phyloP scores from a whole-genome alignment of 2,888 invertebrate species.

The Drosophila maculinotata region DNA sequence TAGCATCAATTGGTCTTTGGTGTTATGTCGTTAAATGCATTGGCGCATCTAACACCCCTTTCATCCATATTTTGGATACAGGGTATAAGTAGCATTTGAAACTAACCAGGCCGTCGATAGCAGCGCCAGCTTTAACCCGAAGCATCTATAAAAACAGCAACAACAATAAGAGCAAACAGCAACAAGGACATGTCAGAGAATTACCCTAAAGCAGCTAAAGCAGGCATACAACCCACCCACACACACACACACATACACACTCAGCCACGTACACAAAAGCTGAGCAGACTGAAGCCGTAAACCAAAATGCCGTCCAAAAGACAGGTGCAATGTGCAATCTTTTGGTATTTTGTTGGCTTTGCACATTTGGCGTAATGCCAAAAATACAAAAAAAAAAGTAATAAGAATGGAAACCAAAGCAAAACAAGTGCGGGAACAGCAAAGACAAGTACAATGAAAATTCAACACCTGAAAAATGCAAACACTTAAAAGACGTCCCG shows the following conservation, averaged over 20 bases:
- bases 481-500: conserved; percentile 73
- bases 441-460: conserved; percentile 79
- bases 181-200: conserved; percentile 61
- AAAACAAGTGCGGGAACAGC: conserved; percentile 71
- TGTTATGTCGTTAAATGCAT: too few relatives aligned
- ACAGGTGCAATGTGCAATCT: conserved; percentile 80
- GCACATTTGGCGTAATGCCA: conserved; percentile 83
- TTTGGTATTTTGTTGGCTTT: conserved; percentile 82
- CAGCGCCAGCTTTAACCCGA: conserved; percentile 32
- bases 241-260: conserved; percentile 6
- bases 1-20: too few relatives aligned
- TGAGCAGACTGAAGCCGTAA: conserved; percentile 59
- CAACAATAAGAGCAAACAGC: conserved; percentile 36
- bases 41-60: background rate
- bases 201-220: conserved; percentile 41
- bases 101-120: conserved; percentile 30
- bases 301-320: conserved; percentile 66
- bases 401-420: conserved; percentile 34
- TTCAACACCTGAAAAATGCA: conserved; percentile 79
- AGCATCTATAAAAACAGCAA: conserved; percentile 38
- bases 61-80: background rate
- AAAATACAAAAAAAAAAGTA: conserved; percentile 50
- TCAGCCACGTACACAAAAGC: conserved; percentile 51
- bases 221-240: conserved; percentile 19
- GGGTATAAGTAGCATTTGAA: conserved; percentile 20